phyloP scores from a whole-genome alignment of 2,888 invertebrate species.

The Stenchaetothrips biformis region DNA sequence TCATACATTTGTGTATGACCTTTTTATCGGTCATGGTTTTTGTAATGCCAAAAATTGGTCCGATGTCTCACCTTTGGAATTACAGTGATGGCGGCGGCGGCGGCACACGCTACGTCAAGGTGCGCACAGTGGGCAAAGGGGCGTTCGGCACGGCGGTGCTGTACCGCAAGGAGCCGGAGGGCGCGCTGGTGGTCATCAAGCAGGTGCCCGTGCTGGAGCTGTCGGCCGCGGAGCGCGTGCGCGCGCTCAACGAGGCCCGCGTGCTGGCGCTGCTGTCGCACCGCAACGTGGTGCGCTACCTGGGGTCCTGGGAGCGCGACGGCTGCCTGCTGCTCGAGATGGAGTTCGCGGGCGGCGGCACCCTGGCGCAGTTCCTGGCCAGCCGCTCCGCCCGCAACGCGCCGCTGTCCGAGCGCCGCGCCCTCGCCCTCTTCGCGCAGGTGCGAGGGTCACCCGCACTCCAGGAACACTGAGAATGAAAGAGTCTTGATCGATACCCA shows the following conservation, averaged over 20 bases:
- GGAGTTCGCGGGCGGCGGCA: constrained; percentile 74
- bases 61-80: too few species aligned
- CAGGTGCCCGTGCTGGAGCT: constrained; percentile 67
- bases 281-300: constrained; percentile 68
- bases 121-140: constrained; percentile 59
- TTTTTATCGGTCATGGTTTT: too few species aligned
- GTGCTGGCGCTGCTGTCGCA: constrained; percentile 66
- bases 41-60: too few species aligned
- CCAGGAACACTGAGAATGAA: too few species aligned
- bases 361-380: constrained; percentile 59
- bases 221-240: constrained; percentile 58
- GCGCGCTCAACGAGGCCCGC: constrained; percentile 65
- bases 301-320: constrained; percentile 67
- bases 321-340: constrained; percentile 68
- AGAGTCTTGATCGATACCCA: too few species aligned
- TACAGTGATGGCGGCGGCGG: neutral
- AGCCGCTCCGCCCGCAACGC: constrained; percentile 45
- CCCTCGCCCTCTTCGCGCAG: neutral
- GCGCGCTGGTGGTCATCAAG: constrained; percentile 64
- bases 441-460: too few species aligned
- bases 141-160: constrained; percentile 68
- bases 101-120: constrained; percentile 52
- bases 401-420: neutral
- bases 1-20: too few species aligned
- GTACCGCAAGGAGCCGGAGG: constrained; percentile 59